These are phyloP conservation scores for Mnemiopsis leidyi DNA, from an alignment of 37 sponge, comb jelly and placozoan species.

Conservation along the genomic window DNA sequence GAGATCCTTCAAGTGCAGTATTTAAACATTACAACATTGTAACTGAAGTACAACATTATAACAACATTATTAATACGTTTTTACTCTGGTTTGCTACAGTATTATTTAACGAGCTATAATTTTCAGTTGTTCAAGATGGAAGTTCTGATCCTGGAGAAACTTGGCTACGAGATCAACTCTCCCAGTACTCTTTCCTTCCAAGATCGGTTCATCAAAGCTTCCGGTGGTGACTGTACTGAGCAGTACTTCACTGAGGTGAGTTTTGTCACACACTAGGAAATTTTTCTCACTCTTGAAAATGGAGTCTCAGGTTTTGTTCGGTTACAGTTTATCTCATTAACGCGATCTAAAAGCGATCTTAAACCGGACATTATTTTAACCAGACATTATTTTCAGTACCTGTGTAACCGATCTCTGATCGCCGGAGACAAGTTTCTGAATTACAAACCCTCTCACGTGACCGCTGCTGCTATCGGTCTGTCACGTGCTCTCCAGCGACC, in stretches of 20 bases:
- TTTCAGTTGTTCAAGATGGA: constrained; percentile 53
- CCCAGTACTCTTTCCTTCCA: neutral
- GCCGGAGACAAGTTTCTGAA: constrained; percentile 18
- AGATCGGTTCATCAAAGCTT: constrained; percentile 64
- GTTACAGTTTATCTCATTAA: too few species aligned
- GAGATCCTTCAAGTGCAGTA: too few species aligned
- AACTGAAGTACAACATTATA: too few species aligned
- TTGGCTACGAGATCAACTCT: constrained; percentile 56
- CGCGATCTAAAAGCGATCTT: too few species aligned
- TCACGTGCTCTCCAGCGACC: neutral
- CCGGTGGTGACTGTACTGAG: constrained; percentile 53
- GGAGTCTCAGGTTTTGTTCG: too few species aligned
- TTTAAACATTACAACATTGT: neutral
- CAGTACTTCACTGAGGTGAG: constrained; percentile 25
- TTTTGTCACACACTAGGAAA: neutral
- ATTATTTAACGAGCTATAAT: neutral
- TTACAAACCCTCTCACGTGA: constrained; percentile 35
- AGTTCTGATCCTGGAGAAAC: neutral
- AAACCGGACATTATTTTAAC: too few species aligned
- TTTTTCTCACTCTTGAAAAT: too few species aligned
- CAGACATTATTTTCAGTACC: constrained; percentile 60
- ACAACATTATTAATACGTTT: neutral
- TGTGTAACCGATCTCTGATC: constrained; percentile 4
- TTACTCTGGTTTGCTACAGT: neutral
- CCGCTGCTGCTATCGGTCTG: constrained; percentile 53